Base-by-base conservation (phyloP, 64 coral and sea anemone genomes). In the Stichodactyla mertensii region DNA sequence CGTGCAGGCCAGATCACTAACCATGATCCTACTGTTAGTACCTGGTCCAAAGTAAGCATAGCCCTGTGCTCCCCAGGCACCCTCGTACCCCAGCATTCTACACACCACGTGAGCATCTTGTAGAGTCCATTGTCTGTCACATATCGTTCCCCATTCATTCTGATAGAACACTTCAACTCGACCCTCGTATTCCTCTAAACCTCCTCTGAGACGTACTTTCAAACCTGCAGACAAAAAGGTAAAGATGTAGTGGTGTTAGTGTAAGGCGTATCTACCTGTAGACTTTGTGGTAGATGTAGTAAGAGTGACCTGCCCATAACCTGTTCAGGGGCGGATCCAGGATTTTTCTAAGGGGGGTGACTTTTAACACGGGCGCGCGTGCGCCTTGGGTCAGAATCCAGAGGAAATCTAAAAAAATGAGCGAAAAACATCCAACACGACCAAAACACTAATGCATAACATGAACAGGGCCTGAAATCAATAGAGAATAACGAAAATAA, bases 81-180 rank as follows among this genome's bases (percentile, higher is more conserved):
- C 83, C n/a, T 55, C 51, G 16, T 85, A 85, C 16, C 83, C 83
- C 14, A 85, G 83, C 83, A 61, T 57, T 22, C 60, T 85, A 64
- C 83, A 85, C 5, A 85, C 54, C 6, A 85, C 83, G 56, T 64
- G 18, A 16, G 83, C 83, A 36, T 85, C 83, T 11, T 85, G 4
- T 10, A 85, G 60, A 9, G 19, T 85, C 83, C 83, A 85, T 16
- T 18, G 15, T 0, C 5, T 1, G 22, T 85, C 56, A 60, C 83
- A 85, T 19, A 85, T 85, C 16, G 83, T 58, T 57, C 83, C 83
- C 83, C 83, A 85, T 18, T 58, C 27, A 51, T 52, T 52, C 27
- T 62, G 56, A 58, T 55, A 58, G 83, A n/a, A 85, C n/a, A 60
- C 83, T 55, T 85, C 83, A 3, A 85, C 83, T 36, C 53, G 16